Evolutionary conservation across 2,888 invertebrate genomes (phyloP).

Genomic region (Scaptomyza caliginosa): DNA sequence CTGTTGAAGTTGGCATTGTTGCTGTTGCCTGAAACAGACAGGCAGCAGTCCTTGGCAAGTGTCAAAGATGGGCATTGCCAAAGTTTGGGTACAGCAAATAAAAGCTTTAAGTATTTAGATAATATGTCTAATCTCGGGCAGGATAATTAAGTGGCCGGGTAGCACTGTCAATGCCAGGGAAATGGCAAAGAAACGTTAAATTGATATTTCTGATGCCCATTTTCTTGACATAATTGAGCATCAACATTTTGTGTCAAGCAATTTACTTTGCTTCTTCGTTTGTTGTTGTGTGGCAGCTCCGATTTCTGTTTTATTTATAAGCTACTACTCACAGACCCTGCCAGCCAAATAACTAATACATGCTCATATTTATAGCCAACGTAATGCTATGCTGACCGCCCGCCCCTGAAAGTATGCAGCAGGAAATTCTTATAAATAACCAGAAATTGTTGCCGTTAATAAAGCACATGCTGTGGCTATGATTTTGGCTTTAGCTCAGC

Average conservation of each 20-base stretch:
- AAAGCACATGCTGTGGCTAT: conserved; percentile 27
- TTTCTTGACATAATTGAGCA: conserved; percentile 17
- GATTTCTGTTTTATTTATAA: conserved; percentile 12
- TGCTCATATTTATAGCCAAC: conserved; percentile 20
- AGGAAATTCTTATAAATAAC: conserved; percentile 54
- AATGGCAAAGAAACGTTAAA: neutral
- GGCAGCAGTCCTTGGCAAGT: conserved; percentile 12
- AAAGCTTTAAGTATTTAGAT: conserved; percentile 25
- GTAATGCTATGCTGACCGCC: conserved; percentile 14
- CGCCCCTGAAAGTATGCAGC: conserved; percentile 28
- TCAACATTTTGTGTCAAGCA: conserved; percentile 3
- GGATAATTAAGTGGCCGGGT: conserved; percentile 22
- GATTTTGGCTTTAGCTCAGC: conserved; percentile 19
- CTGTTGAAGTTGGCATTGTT: conserved; percentile 10
- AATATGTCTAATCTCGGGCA: neutral
- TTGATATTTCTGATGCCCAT: conserved; percentile 3
- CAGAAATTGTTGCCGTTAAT: conserved; percentile 56
- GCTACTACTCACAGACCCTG: neutral
- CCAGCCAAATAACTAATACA: conserved; percentile 23
- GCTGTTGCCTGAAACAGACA: neutral
- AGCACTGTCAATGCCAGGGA: neutral
- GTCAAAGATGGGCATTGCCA: conserved; percentile 26
- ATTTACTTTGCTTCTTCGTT: neutral
- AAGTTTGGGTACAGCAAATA: conserved; percentile 15
- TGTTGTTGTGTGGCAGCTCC: neutral